Evolutionary conservation across 2,113 vertebrate genomes (phyloP).

Genomic region (Oryzias woworae): DNA sequence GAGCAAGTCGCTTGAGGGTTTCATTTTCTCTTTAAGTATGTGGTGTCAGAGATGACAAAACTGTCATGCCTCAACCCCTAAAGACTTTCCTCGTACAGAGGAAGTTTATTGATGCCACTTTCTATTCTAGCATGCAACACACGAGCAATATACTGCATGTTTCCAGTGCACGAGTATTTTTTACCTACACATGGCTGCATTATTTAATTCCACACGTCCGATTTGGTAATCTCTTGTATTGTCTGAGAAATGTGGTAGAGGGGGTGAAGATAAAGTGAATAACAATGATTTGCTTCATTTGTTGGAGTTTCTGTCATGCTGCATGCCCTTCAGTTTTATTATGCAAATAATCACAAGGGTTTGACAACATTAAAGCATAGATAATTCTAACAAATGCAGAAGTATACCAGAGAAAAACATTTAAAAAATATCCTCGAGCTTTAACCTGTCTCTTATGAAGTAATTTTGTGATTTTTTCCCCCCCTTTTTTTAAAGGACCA

Average conservation of each 20-base stretch:
- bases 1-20: slow-evolving; percentile 11
- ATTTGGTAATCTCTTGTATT: slow-evolving; percentile 29
- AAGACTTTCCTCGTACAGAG: slow-evolving; percentile 25
- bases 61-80: slow-evolving; percentile 10
- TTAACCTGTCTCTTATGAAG: too few relatives aligned
- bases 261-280: slow-evolving; percentile 49
- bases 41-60: slow-evolving; percentile 35
- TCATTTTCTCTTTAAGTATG: slow-evolving; percentile 32
- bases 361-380: slow-evolving; percentile 15
- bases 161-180: background rate
- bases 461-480: too few relatives aligned
- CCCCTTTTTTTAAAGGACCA: too few relatives aligned
- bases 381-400: too few relatives aligned
- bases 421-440: too few relatives aligned
- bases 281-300: slow-evolving; percentile 54
- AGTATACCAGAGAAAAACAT: too few relatives aligned
- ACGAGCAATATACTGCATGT: background rate
- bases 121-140: slow-evolving; percentile 3
- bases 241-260: slow-evolving; percentile 24
- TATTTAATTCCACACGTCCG: slow-evolving; percentile 24
- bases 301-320: slow-evolving; percentile 32
- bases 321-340: slow-evolving; percentile 53
- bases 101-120: background rate
- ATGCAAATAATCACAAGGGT: slow-evolving; percentile 22
- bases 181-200: background rate